phyloP scores from a whole-genome alignment of 2,113 vertebrate genomes.

The Hymenochirus boettgeri region DNA sequence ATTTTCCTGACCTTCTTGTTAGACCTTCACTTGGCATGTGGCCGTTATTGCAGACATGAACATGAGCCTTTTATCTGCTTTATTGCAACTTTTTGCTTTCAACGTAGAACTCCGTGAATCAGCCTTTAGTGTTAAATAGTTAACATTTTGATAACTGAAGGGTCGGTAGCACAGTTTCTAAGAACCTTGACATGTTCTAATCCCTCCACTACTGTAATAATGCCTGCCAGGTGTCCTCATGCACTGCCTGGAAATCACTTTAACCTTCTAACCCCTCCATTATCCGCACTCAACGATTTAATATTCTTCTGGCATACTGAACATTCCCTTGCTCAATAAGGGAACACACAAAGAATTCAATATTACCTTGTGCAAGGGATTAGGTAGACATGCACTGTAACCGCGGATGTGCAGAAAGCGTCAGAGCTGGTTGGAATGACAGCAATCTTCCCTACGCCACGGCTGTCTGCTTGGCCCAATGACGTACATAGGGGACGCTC shows the following conservation, averaged over 20 bases:
- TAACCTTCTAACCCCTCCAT: neutral
- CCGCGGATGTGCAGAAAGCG: constrained; percentile 3
- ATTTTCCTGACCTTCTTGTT: no score
- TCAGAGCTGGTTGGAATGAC: constrained; percentile 24
- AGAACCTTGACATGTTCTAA: no score
- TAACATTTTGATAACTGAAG: neutral
- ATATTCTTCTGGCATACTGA: neutral
- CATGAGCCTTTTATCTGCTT: no score
- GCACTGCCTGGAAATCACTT: constrained; percentile 1
- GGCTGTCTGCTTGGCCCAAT: constrained; percentile 24
- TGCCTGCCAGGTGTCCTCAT: neutral
- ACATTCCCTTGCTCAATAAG: neutral
- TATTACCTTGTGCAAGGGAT: constrained; percentile 6
- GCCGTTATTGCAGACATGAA: no score
- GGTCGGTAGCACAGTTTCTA: neutral
- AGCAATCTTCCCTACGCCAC: neutral
- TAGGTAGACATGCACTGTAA: constrained; percentile 1
- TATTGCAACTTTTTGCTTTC: no score
- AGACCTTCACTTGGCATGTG: no score
- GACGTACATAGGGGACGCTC: constrained; percentile 19
- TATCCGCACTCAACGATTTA: neutral
- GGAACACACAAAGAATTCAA: neutral
- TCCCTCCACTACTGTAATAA: neutral
- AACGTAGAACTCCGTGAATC: no score
- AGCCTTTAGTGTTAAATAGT: neutral